Evolutionary conservation across 2,113 vertebrate species (phyloP), one percentile per base, ranked within the genome.

Genomic region (Anoplopoma fimbria): DNA sequence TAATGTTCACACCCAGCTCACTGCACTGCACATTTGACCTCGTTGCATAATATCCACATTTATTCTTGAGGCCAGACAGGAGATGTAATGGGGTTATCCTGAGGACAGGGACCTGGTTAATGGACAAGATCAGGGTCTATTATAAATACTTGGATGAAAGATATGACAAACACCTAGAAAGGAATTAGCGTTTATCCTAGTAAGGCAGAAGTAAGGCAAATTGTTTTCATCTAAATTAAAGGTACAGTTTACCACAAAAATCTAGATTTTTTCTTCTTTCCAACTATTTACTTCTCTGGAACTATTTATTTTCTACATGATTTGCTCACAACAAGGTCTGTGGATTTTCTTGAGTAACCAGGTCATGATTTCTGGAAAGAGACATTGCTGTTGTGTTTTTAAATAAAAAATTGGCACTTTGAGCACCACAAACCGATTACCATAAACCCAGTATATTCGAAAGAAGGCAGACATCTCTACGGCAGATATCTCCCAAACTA

Each of bases 1-100:
- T 87, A 88, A 85, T 76, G 85, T 77, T 81, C 65, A 82, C 65
- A 77, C 71, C 23, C 81, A 69, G 67, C 82, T 85, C 49, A 1
- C 69, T 83, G 61, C 69, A 49, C 75, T 87, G 77, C 79, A 89
- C 83, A 85, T 91, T 88, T 91, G 79, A 88, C 79, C 71, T 77
- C 69, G 58, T 84, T 80, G 68, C 70, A 83, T 87, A 86, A 88
- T 75, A n/a, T 65, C 68, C 69, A 67, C 25, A 72, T 79, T 84
- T 93, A 82, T 86, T 88, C 82, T 73, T 38, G 57, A 69, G 51
- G 74, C 58, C 69, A 71, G 75, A 67, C 69, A 38, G 63, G 61
- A 60, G 47, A 84, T 63, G 69, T 64, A 61, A 83, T 53, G 62
- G 67, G 79, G 85, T 84, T 77, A 90, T 82, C 86, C 82, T 89